Conservation (phyloP, 2,797 vertebrate species). For the Sciurus vulgaris region DNA sequence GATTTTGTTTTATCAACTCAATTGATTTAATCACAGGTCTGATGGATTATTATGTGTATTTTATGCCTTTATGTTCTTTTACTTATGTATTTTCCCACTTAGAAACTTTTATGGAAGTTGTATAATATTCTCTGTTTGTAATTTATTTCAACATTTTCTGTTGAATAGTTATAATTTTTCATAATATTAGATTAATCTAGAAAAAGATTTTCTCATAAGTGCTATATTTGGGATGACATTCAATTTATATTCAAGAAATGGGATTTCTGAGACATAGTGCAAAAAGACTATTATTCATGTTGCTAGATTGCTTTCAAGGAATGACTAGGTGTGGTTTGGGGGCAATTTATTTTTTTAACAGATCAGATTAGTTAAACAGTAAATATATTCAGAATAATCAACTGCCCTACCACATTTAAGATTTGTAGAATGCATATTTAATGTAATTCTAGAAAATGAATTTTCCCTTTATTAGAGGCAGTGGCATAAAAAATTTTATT, state of each 20-base stretch:
- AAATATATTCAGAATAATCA: slow-evolving; percentile 3
- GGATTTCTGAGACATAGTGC: neutral
- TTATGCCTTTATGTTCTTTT: neutral
- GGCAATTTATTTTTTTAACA: neutral
- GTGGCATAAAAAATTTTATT: neutral
- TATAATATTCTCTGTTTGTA: neutral
- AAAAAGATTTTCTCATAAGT: neutral
- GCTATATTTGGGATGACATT: slow-evolving; percentile 1
- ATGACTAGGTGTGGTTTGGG: neutral
- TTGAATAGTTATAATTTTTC: slow-evolving; percentile 44
- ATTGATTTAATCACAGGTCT: neutral
- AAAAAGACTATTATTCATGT: neutral
- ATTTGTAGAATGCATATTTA: neutral
- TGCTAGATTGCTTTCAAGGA: slow-evolving; percentile 1
- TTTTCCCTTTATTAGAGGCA: neutral
- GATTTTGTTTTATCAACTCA: neutral
- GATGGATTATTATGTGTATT: neutral
- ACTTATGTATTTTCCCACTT: neutral
- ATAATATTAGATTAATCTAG: neutral
- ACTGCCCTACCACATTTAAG: neutral
- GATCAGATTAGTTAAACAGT: neutral
- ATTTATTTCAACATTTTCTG: slow-evolving; percentile 23
- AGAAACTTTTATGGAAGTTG: slow-evolving; percentile 30
- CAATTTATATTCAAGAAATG: slow-evolving; percentile 3
- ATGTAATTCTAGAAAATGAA: neutral